Percentiles rank a stretch among this genome's conserved stretches.
phyloP scores from a whole-genome alignment of 2,797 vertebrate species.

The Cyclura pinguis region DNA sequence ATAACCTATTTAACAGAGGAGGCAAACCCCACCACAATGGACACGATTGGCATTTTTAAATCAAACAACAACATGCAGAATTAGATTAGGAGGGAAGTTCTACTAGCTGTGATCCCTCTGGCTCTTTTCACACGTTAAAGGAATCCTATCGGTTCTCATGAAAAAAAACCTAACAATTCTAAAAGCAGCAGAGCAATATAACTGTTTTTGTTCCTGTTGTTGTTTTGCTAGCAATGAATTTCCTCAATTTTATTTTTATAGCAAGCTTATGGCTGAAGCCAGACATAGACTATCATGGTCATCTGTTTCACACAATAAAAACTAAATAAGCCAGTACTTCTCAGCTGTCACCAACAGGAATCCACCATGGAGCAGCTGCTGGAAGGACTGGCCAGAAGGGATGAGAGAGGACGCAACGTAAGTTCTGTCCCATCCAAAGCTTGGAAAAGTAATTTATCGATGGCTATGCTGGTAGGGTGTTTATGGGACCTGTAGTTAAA shows the following conservation, averaged over 20 bases:
- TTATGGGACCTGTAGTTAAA: not conserved
- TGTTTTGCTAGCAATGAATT: not conserved
- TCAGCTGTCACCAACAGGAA: not conserved
- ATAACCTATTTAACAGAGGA: conserved; percentile 1
- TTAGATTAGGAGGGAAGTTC: not conserved
- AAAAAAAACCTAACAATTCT: not conserved
- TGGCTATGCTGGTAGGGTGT: not conserved
- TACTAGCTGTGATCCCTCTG: not conserved
- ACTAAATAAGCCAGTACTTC: not conserved
- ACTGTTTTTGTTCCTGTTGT: not conserved
- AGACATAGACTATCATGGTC: not conserved
- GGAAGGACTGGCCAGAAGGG: not conserved
- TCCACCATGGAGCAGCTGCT: not conserved
- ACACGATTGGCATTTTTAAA: not conserved
- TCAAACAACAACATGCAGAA: not conserved
- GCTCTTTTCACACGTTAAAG: not conserved
- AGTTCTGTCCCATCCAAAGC: not conserved
- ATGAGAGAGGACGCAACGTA: not conserved
- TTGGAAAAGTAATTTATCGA: not conserved
- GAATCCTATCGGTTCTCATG: not conserved
- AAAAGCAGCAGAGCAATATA: not conserved
- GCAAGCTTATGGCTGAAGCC: not conserved
- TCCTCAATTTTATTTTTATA: not conserved
- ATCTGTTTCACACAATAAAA: not conserved
- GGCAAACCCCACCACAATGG: not conserved